phyloP scores from a whole-genome alignment of 2,888 invertebrate species.

The Limnephilus rhombicus region DNA sequence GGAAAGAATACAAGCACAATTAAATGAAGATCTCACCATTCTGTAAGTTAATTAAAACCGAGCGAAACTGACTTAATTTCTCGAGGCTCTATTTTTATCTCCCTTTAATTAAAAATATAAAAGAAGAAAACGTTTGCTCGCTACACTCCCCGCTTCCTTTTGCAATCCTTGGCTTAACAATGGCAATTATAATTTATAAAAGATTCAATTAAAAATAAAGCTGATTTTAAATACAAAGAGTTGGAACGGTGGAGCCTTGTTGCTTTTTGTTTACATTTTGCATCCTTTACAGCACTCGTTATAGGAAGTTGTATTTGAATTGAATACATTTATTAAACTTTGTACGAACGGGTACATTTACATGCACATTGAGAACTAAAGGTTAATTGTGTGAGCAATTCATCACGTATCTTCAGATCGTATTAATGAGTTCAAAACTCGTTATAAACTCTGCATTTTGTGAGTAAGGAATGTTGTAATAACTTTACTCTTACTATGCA shows the following conservation, averaged over 20 bases:
- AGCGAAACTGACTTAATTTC: constrained; percentile 55
- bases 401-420: background rate
- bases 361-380: background rate
- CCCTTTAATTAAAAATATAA: constrained; percentile 50
- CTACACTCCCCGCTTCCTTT: constrained; percentile 26
- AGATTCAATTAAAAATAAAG: constrained; percentile 35
- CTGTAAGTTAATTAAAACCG: constrained; percentile 54
- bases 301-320: background rate
- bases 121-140: constrained; percentile 26
- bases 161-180: constrained; percentile 49
- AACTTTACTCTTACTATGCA: no score
- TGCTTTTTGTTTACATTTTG: background rate
- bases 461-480: no score
- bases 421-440: background rate
- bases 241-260: background rate
- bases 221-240: constrained; percentile 24
- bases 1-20: constrained; percentile 23
- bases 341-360: no score
- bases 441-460: no score
- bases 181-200: constrained; percentile 52
- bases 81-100: constrained; percentile 56
- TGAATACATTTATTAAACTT: background rate
- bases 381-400: no score
- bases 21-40: constrained; percentile 45
- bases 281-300: background rate